phyloP scores from a whole-genome alignment of 2,888 invertebrate genomes.

The Azorinus chamasolen region DNA sequence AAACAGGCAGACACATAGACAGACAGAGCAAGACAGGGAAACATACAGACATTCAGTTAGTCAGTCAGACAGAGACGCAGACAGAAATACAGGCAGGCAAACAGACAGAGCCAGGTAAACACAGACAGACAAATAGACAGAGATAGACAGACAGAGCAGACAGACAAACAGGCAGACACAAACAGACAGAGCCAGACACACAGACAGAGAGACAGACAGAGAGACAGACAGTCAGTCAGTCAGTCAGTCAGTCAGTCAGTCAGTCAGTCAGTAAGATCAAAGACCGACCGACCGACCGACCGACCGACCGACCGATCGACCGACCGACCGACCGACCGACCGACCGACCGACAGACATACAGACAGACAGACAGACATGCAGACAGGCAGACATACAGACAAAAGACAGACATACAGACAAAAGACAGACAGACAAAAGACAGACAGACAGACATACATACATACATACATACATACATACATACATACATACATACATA shows the following conservation, averaged over 20 bases:
- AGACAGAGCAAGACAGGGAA: too few species aligned
- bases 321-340: not conserved
- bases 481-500: slow-evolving; percentile 7
- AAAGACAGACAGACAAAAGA: not conserved
- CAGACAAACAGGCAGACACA: too few species aligned
- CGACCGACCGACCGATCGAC: not conserved
- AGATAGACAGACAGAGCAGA: too few species aligned
- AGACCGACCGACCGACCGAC: not conserved
- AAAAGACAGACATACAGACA: not conserved
- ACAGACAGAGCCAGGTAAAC: not conserved
- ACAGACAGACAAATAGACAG: slow-evolving; percentile 7
- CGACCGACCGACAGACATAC: not conserved
- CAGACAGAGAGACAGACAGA: slow-evolving; percentile 1
- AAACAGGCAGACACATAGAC: too few species aligned
- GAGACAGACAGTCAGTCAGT: not conserved
- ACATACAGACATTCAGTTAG: not conserved
- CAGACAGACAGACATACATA: slow-evolving; percentile 6
- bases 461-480: slow-evolving; percentile 6
- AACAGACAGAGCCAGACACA: too few species aligned
- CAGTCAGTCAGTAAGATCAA: not conserved
- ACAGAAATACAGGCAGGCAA: not conserved
- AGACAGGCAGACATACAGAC: slow-evolving; percentile 4
- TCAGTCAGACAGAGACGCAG: not conserved
- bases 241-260: not conserved
- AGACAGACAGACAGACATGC: slow-evolving; percentile 2